phyloP scores from a whole-genome alignment of 2,113 vertebrate genomes.

The Ochotona princeps region DNA sequence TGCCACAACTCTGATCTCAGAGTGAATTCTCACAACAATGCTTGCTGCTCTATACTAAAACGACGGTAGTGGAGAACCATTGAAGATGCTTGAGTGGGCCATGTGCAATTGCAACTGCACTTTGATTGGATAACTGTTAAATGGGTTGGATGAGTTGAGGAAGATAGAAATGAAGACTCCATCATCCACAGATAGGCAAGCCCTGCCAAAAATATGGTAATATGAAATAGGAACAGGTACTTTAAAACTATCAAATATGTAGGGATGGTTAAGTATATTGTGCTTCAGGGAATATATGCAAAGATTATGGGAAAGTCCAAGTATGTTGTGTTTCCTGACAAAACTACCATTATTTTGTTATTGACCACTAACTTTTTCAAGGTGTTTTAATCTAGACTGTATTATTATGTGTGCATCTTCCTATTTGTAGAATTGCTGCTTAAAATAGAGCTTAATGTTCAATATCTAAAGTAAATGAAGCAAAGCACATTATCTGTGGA shows the following conservation, averaged over 20 bases:
- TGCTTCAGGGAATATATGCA: neutral
- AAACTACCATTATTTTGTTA: neutral
- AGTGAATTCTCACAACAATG: neutral
- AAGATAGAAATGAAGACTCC: neutral
- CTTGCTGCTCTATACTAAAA: neutral
- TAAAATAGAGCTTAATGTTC: slow-evolving; percentile 14
- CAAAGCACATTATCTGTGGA: neutral
- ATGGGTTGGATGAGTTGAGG: neutral
- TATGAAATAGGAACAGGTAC: neutral
- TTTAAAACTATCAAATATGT: neutral
- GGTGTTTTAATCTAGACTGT: neutral
- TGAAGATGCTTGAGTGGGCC: neutral
- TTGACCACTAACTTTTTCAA: neutral
- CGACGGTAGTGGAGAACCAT: neutral
- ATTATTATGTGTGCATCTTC: neutral
- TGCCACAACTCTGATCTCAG: too few relatives aligned
- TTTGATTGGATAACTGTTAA: neutral
- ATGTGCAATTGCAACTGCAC: neutral
- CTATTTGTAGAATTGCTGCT: neutral
- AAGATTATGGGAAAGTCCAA: neutral
- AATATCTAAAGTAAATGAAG: neutral
- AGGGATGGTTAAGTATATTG: neutral
- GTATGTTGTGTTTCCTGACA: neutral
- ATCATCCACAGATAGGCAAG: neutral
- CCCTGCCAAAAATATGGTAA: neutral